Evolutionary conservation across 2,113 vertebrate genomes (phyloP), one percentile per base, ranked within the genome.

Genomic region (Athene cunicularia): DNA sequence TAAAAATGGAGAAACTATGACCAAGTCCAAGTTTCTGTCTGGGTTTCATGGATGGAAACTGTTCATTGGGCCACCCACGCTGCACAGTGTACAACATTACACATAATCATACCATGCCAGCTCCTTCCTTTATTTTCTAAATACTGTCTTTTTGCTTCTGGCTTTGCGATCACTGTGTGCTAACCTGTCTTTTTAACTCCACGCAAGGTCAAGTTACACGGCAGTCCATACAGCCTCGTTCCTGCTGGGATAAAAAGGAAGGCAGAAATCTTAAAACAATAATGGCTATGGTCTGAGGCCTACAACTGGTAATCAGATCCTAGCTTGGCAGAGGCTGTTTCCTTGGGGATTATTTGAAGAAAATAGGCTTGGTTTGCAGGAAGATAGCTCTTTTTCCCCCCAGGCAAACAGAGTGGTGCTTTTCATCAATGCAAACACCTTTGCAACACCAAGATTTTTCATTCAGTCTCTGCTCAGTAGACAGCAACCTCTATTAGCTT

Each of bases 251-350:
- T 98, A 98, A 98, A 98, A 97, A 97, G 88, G 88, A 98, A 98
- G 94, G 96, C 82, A 98, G 95, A 93, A 97, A 97, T 96, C 97
- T 98, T 98, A 98, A 98, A 98, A 98, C 98, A 98, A 97, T 98
- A 98, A 98, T 98, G 96, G 96, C 95, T 98, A 92, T 97, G 97
- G 98, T 98, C 96, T 96, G 93, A 96, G 96, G 88, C 96, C 96
- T 97, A 94, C 94, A 98, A 98, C 90, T 88, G 96, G 96, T 98
- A 98, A 98, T 98, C 98, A 98, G 97, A 97, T 97, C 89, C 96
- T 97, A 73, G 90, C 92, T 95, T 97, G 97, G 96, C 95, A 97
- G 86, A 97, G 52, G 91, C 96, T 96, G 96, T 98, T 97, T 98
- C 98, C 97, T 98, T 94, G 97, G 97, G 98, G 98, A 97, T 98